Evolutionary conservation across 1,140 invertebrate species (phyloP).

Genomic region (Mamestra configurata): DNA sequence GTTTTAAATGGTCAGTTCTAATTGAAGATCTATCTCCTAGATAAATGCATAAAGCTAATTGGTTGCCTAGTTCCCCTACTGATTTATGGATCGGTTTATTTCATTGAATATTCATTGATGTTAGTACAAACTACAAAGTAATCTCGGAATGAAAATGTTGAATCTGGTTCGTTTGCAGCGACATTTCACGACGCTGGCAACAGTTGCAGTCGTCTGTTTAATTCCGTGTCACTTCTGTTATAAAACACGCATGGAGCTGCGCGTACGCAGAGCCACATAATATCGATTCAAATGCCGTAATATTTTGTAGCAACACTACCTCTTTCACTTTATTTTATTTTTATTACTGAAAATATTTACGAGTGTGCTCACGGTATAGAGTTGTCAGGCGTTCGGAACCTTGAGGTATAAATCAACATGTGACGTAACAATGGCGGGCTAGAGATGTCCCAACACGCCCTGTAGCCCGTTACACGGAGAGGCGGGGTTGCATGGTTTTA

Average conservation of each 20-base stretch:
- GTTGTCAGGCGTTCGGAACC: slow-evolving; percentile 31
- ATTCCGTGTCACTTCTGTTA: slow-evolving; percentile 13
- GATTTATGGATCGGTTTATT: slow-evolving; percentile 23
- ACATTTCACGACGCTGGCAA: slow-evolving; percentile 5
- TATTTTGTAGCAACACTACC: slow-evolving; percentile 22
- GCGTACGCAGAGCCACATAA: background rate
- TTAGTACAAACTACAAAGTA: slow-evolving; percentile 4
- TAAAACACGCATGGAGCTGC: slow-evolving; percentile 1
- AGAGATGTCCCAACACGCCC: slow-evolving; percentile 51
- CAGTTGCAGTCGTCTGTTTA: background rate
- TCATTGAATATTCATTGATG: slow-evolving; percentile 29
- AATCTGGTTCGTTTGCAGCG: slow-evolving; percentile 16
- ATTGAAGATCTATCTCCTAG: background rate
- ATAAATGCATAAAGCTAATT: slow-evolving; percentile 21
- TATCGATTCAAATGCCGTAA: slow-evolving; percentile 44
- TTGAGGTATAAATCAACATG: slow-evolving; percentile 56
- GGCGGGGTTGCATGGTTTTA: slow-evolving; percentile 18
- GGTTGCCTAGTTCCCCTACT: background rate
- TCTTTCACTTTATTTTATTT: slow-evolving; percentile 50
- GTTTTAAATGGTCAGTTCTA: slow-evolving; percentile 4
- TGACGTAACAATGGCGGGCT: slow-evolving; percentile 59
- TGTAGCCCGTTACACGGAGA: slow-evolving; percentile 35
- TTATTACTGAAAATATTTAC: slow-evolving; percentile 53
- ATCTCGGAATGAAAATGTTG: background rate
- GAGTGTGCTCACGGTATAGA: slow-evolving; percentile 44